Evolutionary conservation across 2,797 vertebrate species (phyloP).

Genomic region (Discoglossus pictus): DNA sequence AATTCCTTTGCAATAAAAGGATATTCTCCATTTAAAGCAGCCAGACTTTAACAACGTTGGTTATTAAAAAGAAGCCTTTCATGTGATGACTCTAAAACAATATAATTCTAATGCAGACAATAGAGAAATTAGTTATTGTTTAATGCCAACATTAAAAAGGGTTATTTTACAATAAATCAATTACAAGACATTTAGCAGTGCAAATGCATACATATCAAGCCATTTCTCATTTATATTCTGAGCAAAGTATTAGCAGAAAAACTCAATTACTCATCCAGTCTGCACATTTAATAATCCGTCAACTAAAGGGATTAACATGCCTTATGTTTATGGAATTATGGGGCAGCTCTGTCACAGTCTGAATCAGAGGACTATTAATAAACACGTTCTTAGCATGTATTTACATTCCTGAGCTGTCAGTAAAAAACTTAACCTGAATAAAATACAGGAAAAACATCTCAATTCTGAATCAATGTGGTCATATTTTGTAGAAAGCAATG

Average conservation of each 20-base stretch:
- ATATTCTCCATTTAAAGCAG: conserved; percentile 2
- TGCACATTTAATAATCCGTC: conserved; percentile 66
- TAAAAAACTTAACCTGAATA: conserved; percentile 53
- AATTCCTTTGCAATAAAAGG: too few relatives aligned
- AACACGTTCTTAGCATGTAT: conserved; percentile 58
- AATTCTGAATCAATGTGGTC: too few relatives aligned
- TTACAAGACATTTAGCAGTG: conserved; percentile 58
- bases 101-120: too few relatives aligned
- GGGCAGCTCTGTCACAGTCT: conserved; percentile 58
- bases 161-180: conserved; percentile 64
- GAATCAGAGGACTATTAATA: conserved; percentile 60
- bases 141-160: conserved; percentile 41
- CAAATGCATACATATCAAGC: conserved; percentile 63
- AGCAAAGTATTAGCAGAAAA: conserved; percentile 65
- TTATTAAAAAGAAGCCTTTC: neutral
- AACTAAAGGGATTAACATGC: conserved; percentile 65
- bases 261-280: conserved; percentile 67
- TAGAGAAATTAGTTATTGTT: neutral
- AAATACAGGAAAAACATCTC: too few relatives aligned
- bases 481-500: too few relatives aligned
- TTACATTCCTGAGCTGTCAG: conserved; percentile 62
- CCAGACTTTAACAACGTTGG: neutral
- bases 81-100: neutral
- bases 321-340: conserved; percentile 61
- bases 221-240: conserved; percentile 64